Evolutionary conservation across 2,797 vertebrate species (phyloP).

Genomic region (Sylvia borin): DNA sequence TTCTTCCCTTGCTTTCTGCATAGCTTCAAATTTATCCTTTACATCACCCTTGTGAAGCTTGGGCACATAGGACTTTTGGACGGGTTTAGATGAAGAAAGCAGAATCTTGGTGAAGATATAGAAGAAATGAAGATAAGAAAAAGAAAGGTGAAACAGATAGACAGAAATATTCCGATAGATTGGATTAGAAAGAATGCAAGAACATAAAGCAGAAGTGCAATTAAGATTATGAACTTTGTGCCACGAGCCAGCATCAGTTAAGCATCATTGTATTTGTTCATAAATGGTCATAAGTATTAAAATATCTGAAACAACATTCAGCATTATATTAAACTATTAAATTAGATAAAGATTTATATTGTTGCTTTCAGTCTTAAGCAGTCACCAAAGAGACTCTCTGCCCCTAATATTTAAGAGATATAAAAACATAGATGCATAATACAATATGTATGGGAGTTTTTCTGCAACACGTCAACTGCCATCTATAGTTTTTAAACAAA

Average conservation of each 20-base stretch:
- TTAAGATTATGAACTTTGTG: constrained; percentile 6
- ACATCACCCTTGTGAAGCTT: constrained; percentile 89
- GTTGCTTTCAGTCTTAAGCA: neutral
- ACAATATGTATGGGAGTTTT: neutral
- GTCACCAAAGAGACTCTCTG: neutral
- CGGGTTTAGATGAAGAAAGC: constrained; percentile 87
- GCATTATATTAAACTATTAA: neutral
- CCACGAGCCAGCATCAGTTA: neutral
- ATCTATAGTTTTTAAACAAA: neutral
- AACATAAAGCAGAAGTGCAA: constrained; percentile 53
- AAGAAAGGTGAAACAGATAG: constrained; percentile 66
- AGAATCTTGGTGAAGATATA: constrained; percentile 86
- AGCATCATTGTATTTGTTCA: neutral
- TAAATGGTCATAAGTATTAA: neutral
- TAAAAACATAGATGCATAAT: neutral
- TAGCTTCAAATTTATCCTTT: constrained; percentile 93
- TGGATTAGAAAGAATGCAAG: constrained; percentile 58
- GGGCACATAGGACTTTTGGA: constrained; percentile 93
- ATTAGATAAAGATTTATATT: neutral
- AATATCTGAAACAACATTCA: neutral
- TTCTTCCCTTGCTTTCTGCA: constrained; percentile 97
- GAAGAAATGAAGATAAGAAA: constrained; percentile 76
- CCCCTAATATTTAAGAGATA: neutral
- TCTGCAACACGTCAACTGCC: neutral
- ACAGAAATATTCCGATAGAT: constrained; percentile 52